phyloP scores from a whole-genome alignment of 2,113 vertebrate species.

The Stegostoma tigrinum region DNA sequence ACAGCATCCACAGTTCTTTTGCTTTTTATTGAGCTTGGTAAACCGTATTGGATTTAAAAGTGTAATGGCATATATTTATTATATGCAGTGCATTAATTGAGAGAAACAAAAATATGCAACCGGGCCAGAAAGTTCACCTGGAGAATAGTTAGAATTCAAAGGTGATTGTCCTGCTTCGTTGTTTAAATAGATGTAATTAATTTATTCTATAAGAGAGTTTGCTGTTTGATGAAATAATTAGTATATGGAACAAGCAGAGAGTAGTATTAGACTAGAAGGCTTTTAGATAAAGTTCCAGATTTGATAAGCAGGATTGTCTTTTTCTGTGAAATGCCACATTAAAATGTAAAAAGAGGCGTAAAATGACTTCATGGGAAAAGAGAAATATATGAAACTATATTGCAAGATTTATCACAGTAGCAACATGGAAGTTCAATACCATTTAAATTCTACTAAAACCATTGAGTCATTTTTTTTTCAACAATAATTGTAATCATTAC shows the following conservation, averaged over 20 bases:
- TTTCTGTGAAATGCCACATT: not conserved
- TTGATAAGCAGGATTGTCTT: not conserved
- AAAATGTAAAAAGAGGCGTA: no score
- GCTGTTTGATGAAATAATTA: not conserved
- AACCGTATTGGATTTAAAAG: not conserved
- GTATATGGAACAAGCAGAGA: not conserved
- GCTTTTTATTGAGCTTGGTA: not conserved
- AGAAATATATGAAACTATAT: not conserved
- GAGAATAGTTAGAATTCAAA: not conserved
- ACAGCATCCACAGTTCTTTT: no score
- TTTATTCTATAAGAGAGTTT: not conserved
- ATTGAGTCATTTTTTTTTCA: not conserved
- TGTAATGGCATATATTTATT: not conserved
- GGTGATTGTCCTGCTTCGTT: not conserved
- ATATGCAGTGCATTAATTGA: not conserved
- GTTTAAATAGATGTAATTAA: not conserved
- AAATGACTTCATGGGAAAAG: not conserved
- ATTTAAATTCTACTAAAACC: not conserved
- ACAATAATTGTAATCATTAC: not conserved
- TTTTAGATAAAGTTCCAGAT: not conserved
- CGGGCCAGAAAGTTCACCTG: not conserved
- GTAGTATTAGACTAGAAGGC: not conserved
- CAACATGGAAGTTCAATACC: not conserved
- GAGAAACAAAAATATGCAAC: not conserved
- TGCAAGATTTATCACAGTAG: not conserved